phyloP scores from a whole-genome alignment of 1,140 invertebrate genomes.

The Drosophila parabipectinata region DNA sequence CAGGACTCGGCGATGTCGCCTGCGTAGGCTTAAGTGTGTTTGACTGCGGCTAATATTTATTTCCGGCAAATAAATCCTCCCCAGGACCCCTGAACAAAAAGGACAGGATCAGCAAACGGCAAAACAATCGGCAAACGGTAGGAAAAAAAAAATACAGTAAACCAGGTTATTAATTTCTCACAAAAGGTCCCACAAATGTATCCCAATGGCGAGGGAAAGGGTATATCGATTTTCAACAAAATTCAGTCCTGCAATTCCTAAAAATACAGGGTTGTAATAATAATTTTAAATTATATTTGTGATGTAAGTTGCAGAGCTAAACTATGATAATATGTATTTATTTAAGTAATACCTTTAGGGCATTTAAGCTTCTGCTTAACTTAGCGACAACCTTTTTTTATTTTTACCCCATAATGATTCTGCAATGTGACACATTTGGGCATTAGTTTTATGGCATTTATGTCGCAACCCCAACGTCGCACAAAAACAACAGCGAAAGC shows the following conservation, averaged over 20 bases:
- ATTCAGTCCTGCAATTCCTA: background rate
- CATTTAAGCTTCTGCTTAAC: background rate
- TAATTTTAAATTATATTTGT: constrained; percentile 1
- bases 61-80: constrained; percentile 83
- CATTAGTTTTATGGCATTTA: constrained; percentile 76
- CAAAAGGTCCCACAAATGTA: constrained; percentile 41
- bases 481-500: constrained; percentile 18
- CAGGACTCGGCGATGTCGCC: constrained; percentile 39
- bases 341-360: constrained; percentile 1
- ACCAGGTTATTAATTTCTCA: constrained; percentile 82
- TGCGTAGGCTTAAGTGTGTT: constrained; percentile 79
- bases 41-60: constrained; percentile 83
- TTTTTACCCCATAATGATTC: constrained; percentile 27
- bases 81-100: constrained; percentile 37
- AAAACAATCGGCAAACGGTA: constrained; percentile 22
- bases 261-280: background rate
- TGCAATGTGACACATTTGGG: constrained; percentile 50
- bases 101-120: constrained; percentile 38
- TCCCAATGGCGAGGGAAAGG: constrained; percentile 18
- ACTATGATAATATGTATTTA: background rate
- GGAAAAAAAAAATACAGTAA: constrained; percentile 55
- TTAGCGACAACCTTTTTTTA: background rate
- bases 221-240: constrained; percentile 21
- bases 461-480: constrained; percentile 44
- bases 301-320: background rate